phyloP scores from a whole-genome alignment of 2,797 vertebrate species.

The Enteromius radiatus region DNA sequence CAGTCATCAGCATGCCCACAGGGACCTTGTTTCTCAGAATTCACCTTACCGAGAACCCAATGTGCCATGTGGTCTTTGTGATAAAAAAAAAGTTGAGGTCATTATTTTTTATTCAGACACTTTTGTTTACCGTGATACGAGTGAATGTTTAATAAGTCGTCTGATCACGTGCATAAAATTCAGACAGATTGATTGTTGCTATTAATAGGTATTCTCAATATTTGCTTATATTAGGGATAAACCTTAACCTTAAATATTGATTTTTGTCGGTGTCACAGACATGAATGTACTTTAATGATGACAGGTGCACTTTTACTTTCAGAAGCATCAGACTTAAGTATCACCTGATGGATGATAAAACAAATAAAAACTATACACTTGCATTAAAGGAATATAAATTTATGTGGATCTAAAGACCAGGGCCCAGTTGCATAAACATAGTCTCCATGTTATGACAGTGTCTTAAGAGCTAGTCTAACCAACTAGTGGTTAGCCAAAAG shows the following conservation, averaged over 20 bases:
- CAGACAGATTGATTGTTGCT: not conserved
- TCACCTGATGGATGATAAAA: too few relatives aligned
- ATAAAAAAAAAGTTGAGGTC: slow-evolving; percentile 14
- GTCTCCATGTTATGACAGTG: too few relatives aligned
- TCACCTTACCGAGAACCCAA: slow-evolving; percentile 48
- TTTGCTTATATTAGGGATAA: not conserved
- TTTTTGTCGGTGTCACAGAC: not conserved
- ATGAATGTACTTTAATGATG: not conserved
- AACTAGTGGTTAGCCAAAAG: too few relatives aligned
- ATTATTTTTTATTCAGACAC: slow-evolving; percentile 20
- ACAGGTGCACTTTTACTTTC: not conserved
- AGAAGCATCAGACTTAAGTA: not conserved
- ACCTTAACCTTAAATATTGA: not conserved
- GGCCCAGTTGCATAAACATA: too few relatives aligned
- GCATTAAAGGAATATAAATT: not conserved
- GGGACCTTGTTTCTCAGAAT: slow-evolving; percentile 56
- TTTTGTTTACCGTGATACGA: not conserved
- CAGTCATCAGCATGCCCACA: slow-evolving; percentile 55
- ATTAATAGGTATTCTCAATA: not conserved
- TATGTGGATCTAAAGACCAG: not conserved
- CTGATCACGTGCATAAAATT: not conserved
- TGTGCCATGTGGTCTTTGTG: slow-evolving; percentile 25
- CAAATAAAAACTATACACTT: not conserved
- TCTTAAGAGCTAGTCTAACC: too few relatives aligned
- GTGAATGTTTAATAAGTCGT: not conserved